Evolutionary conservation across 2,113 vertebrate genomes (phyloP).

Genomic region (Leucoraja erinaceus): DNA sequence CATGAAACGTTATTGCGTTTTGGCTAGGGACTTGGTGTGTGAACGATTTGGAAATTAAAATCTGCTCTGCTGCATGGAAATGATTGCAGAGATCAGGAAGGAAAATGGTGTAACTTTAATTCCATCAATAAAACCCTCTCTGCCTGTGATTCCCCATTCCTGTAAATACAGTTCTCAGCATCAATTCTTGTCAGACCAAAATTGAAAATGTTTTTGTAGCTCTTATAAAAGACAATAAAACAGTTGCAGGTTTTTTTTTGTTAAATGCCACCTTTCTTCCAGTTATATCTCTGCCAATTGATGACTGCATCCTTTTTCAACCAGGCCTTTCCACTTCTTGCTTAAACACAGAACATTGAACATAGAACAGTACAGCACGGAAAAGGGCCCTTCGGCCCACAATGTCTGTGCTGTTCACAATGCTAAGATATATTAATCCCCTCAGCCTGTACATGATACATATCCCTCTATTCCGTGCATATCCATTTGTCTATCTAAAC

Average conservation of each 20-base stretch:
- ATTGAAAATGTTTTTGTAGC: not conserved
- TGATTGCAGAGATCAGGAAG: not conserved
- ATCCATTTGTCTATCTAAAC: no score
- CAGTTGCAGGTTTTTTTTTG: not conserved
- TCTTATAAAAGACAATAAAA: not conserved
- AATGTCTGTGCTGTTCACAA: no score
- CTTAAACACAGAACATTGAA: no score
- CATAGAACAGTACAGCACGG: no score
- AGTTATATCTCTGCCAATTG: not conserved
- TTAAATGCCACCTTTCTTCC: not conserved
- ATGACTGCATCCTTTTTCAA: not conserved
- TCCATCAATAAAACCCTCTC: not conserved
- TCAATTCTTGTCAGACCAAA: not conserved
- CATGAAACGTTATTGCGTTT: not conserved
- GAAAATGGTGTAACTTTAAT: not conserved
- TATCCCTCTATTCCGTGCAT: no score
- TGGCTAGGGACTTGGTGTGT: not conserved
- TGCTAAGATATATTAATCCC: no score
- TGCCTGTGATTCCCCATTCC: not conserved
- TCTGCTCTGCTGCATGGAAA: not conserved
- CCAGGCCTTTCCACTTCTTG: not conserved
- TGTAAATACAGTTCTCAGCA: not conserved
- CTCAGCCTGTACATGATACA: no score
- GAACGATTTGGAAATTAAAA: not conserved
- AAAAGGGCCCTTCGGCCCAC: no score